Base-by-base conservation (phyloP, 1,140 invertebrate species). In the Anastatus disparis region DNA sequence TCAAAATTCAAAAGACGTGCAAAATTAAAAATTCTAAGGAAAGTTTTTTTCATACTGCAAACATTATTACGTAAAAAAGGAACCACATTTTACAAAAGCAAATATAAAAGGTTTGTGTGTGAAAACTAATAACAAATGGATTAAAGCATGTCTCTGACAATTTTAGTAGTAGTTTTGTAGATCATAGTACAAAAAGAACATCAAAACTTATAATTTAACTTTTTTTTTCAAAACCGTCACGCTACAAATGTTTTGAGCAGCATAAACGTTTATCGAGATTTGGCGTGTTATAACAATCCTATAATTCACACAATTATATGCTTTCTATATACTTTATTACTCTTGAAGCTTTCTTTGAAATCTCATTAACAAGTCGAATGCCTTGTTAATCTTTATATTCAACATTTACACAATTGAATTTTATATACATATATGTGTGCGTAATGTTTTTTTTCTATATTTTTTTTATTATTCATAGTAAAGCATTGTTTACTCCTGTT, bases 141-240 rank as follows among this genome's bases (percentile, higher is more conserved):
- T 75, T 72, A 75, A 76, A 77, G 74, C 75, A 68, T 66, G 70
- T n/a, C n/a, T 67, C 73, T 72, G 71, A 71, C 70, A 74, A 76
- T 77, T 81, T 78, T 69, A 70, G 68, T 66, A 72, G 70, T 67
- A 70, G n/a, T n/a, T n/a, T n/a, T n/a, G n/a, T n/a, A n/a, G n/a
- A n/a, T n/a, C n/a, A n/a, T n/a, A n/a, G n/a, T n/a, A n/a, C n/a
- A n/a, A n/a, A n/a, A n/a, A n/a, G n/a, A n/a, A n/a, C n/a, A n/a
- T n/a, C 62, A 46, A 75, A 73, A 70, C 70, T 74, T 76, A 77
- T 81, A 80, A 81, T 78, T 80, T 80, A 62, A 72, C 77, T 77
- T 79, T 78, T 76, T 75, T n/a, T n/a, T n/a, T n/a, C 76, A 74
- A 76, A 76, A 66, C 70, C 75, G 77, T 75, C 74, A 77, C 75